Evolutionary conservation across 2,797 vertebrate species (phyloP).

Genomic region (Sebastiscus albofasciatus): DNA sequence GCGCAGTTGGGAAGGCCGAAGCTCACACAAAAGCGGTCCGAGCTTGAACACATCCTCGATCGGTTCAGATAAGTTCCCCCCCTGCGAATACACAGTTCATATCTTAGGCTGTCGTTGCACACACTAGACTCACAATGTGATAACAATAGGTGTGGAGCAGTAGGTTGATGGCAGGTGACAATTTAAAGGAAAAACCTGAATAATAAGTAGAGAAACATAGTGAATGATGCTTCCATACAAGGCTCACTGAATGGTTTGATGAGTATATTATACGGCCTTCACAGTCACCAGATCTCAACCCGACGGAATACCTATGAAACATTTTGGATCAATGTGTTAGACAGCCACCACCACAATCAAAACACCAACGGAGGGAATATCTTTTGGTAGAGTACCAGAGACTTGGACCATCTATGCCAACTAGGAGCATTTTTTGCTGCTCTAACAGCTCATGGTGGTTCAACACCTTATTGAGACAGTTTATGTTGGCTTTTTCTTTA

Average conservation of each 20-base stretch:
- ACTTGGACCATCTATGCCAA: neutral
- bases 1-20: constrained; percentile 59
- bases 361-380: neutral
- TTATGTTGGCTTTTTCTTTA: neutral
- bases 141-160: neutral
- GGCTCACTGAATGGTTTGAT: neutral
- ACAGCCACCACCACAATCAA: neutral
- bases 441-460: neutral
- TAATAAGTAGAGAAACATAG: neutral
- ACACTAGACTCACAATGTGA: neutral
- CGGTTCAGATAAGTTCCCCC: constrained; percentile 54
- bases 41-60: constrained; percentile 60
- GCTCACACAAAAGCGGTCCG: constrained; percentile 75
- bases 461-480: neutral
- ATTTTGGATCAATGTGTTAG: neutral
- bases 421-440: neutral
- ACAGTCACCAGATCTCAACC: neutral
- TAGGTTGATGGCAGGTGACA: too few species aligned
- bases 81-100: constrained; percentile 58
- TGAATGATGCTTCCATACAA: neutral
- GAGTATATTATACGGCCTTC: neutral
- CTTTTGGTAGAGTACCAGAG: neutral
- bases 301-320: neutral
- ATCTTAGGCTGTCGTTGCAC: neutral
- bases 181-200: too few species aligned